phyloP scores from a whole-genome alignment of 2,888 invertebrate species.

The Iphiclides podalirius region DNA sequence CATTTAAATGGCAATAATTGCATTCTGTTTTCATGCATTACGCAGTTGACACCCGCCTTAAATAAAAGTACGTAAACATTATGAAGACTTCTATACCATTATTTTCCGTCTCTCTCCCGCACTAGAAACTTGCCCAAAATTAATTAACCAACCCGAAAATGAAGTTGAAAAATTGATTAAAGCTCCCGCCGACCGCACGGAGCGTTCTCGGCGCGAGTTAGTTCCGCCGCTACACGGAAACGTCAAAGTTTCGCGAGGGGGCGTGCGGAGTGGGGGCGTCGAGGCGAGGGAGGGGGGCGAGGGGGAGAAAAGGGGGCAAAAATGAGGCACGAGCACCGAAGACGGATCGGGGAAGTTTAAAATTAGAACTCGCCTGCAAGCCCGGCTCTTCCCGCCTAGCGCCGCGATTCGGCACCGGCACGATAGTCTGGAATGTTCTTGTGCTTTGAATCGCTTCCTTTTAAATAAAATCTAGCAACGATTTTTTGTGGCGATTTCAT shows the following conservation, averaged over 20 bases:
- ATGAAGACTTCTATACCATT: too few relatives aligned
- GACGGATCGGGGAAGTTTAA: conserved; percentile 58
- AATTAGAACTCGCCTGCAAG: conserved; percentile 43
- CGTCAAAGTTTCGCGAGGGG: conserved; percentile 39
- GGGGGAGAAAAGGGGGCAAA: conserved; percentile 38
- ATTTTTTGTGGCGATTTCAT: neutral
- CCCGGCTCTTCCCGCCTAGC: conserved; percentile 21
- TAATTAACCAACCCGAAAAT: conserved; percentile 50
- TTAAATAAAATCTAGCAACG: neutral
- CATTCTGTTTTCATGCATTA: too few relatives aligned
- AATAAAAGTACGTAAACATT: too few relatives aligned
- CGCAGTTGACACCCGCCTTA: too few relatives aligned
- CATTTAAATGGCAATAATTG: too few relatives aligned
- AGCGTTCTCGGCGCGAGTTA: conserved; percentile 40
- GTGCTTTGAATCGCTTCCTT: neutral
- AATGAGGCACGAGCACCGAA: conserved; percentile 51
- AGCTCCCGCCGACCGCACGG: conserved; percentile 52
- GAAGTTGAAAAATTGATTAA: conserved; percentile 73
- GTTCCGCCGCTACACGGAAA: conserved; percentile 49
- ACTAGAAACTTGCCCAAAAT: conserved; percentile 30
- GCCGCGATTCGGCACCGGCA: neutral
- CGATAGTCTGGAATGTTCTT: conserved; percentile 6
- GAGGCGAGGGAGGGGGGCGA: conserved; percentile 34
- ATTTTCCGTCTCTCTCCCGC: too few relatives aligned
- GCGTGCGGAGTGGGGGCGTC: conserved; percentile 25